phyloP scores from a whole-genome alignment of 2,888 invertebrate genomes.

The Campopleginae sp. region DNA sequence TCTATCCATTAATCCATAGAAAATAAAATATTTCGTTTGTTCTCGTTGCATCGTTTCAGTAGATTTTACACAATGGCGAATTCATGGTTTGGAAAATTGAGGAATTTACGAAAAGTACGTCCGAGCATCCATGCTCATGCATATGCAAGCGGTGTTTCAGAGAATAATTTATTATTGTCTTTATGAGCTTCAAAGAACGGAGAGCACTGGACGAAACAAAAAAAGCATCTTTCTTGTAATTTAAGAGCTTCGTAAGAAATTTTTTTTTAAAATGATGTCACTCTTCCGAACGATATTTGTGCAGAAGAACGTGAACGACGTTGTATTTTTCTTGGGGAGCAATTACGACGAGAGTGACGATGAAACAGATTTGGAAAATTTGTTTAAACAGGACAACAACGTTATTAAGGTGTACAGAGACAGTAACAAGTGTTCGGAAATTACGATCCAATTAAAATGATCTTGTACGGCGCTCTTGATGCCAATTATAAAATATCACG shows the following conservation, averaged over 20 bases:
- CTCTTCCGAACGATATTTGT: not conserved
- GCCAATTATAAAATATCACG: constrained; percentile 30
- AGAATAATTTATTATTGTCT: constrained; percentile 50
- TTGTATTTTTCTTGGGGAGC: not conserved
- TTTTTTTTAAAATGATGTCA: not conserved
- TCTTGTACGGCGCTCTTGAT: not conserved
- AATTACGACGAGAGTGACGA: not conserved
- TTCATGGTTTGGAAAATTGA: constrained; percentile 21
- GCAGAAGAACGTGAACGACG: not conserved
- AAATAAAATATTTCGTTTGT: not conserved
- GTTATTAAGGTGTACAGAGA: not conserved
- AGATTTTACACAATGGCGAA: no score
- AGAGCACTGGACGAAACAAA: constrained; percentile 29
- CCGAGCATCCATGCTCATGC: constrained; percentile 1
- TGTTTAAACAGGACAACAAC: constrained; percentile 9
- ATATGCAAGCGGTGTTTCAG: constrained; percentile 8
- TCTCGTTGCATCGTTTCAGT: constrained; percentile 17
- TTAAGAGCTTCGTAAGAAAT: not conserved
- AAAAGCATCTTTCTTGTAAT: constrained; percentile 10
- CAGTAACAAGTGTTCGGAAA: constrained; percentile 33
- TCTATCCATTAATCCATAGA: not conserved
- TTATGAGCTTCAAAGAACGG: constrained; percentile 51
- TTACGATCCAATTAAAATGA: constrained; percentile 47
- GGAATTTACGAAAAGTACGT: constrained; percentile 2
- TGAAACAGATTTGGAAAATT: not conserved